Evolutionary conservation across 1,140 invertebrate species (phyloP), one percentile per base, ranked within the genome.

Genomic region (Trypoxylus dichotomus): DNA sequence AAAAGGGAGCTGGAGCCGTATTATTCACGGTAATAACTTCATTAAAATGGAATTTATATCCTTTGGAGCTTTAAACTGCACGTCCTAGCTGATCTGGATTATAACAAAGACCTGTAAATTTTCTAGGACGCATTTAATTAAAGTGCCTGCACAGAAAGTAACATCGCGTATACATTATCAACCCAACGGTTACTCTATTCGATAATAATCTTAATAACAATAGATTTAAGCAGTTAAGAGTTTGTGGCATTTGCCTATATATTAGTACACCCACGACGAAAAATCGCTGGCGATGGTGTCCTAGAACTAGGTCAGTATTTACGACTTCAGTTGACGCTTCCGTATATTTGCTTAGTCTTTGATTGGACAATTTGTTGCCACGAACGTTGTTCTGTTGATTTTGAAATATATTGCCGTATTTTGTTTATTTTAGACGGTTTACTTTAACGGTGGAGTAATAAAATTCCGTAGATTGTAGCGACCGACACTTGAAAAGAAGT

Each of bases 281-380:
- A n/a, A 11, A 68, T 24, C 29, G 29, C 27, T 41, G 72, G 72
- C 29, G 25, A 24, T 74, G 8, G n/a, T 42, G 72, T 43, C 60
- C 27, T 68, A 32, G 72, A 74, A 74, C 5, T 74, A 43, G 72
- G 72, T 74, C 72, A 32, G 7, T 74, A 19, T 74, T 74, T 74
- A 74, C 72, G 41, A 74, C 32, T 37, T 37, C 72, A n/a, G 27
- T n/a, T 32, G 32, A 43, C 72, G 24, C 72, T 74, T 74, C 27
- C 72, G 72, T 74, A 41, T 74, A 74, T 74, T 74, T 41, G 41
- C 72, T 21, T 13, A 74, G 11, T 29, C 19, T 74, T 15, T 29
- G 72, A 74, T 43, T 41, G 29, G 41, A 74, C 72, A 41, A 74
- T 74, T 74, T 74, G 72, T 74, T 42, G 15, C 72, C 27, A 19